Conservation (phyloP, 2,888 invertebrate genomes). For the Drosophila neonasuta region DNA sequence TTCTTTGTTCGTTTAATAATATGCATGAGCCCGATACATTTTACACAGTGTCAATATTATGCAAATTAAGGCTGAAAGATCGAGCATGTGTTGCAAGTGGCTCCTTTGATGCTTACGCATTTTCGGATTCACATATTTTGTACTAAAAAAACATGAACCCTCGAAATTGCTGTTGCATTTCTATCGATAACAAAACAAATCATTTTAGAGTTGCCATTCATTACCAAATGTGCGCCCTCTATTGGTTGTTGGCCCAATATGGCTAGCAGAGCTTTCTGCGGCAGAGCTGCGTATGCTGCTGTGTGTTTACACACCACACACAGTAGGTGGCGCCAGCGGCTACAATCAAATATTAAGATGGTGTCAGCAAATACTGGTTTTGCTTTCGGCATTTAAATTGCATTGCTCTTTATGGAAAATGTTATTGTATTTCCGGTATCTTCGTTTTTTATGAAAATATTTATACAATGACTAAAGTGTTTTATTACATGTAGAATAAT, state of each 20-base stretch:
- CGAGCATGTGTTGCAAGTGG: neutral
- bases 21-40: neutral
- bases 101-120: neutral
- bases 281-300: neutral
- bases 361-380: neutral
- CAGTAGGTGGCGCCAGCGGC: slow-evolving; percentile 11
- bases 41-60: neutral
- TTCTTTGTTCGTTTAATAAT: neutral
- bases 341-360: neutral
- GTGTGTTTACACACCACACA: neutral
- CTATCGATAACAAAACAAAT: slow-evolving; percentile 2
- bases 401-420: neutral
- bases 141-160: neutral
- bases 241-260: slow-evolving; percentile 13
- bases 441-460: neutral
- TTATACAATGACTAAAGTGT: neutral
- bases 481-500: neutral
- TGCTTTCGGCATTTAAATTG: neutral
- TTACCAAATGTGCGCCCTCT: slow-evolving; percentile 10
- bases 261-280: neutral
- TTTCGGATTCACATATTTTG: neutral
- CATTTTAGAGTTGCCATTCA: neutral
- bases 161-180: neutral
- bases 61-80: neutral
- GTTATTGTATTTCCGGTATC: neutral